phyloP scores from a whole-genome alignment of 2,113 vertebrate species.

The Columbina picui region DNA sequence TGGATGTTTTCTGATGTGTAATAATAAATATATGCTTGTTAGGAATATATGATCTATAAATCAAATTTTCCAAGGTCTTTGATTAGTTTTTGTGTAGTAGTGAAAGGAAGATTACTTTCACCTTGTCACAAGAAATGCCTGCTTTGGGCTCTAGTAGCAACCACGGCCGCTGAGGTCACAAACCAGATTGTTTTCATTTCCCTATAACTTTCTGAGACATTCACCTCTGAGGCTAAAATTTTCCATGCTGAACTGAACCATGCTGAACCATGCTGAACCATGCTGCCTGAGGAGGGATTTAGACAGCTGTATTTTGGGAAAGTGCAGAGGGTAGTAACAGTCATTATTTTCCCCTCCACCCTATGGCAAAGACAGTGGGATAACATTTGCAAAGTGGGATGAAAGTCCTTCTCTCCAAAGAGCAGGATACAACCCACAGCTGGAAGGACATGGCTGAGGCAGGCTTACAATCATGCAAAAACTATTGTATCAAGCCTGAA shows the following conservation, averaged over 20 bases:
- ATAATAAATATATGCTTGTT: slow-evolving; percentile 10
- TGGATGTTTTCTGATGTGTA: not conserved
- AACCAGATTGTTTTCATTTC: slow-evolving; percentile 19
- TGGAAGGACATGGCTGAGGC: not conserved
- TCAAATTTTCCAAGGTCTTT: slow-evolving; percentile 11
- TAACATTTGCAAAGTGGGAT: not conserved
- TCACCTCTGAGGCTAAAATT: not conserved
- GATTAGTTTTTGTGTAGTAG: not conserved
- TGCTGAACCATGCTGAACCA: not conserved
- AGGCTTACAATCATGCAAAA: not conserved
- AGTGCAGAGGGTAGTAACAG: not conserved
- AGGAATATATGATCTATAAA: slow-evolving; percentile 5
- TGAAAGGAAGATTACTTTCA: not conserved
- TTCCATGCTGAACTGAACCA: not conserved
- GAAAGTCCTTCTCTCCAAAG: not conserved
- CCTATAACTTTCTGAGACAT: not conserved
- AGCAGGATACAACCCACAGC: not conserved
- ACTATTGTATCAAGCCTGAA: not conserved
- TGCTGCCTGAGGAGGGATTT: not conserved
- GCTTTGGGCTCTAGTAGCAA: not conserved
- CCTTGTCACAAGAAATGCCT: not conserved
- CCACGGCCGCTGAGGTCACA: not conserved
- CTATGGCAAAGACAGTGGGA: not conserved
- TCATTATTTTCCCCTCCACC: not conserved
- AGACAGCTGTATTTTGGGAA: not conserved